These are phyloP conservation scores for Epinotia demarniana DNA, from an alignment of 2,888 invertebrate genomes.

Conservation along the genomic window DNA sequence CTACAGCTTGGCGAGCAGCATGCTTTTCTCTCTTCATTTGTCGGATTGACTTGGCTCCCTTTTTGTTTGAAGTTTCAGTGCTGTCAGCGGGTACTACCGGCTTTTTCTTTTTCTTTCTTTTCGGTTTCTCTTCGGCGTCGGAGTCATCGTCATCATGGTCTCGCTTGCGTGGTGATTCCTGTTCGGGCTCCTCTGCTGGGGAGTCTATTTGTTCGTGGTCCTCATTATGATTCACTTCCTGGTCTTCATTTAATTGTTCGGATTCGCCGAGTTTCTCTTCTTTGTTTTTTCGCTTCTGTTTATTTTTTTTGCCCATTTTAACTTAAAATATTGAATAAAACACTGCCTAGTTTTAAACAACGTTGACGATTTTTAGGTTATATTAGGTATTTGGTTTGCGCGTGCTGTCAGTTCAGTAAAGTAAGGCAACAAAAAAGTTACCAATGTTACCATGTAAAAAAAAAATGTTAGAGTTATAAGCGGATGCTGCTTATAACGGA, in stretches of 20 bases:
- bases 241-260: constrained; percentile 43
- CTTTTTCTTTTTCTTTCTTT: constrained; percentile 71
- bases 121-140: constrained; percentile 64
- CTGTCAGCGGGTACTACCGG: constrained; percentile 61
- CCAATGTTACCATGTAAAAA: constrained; percentile 10
- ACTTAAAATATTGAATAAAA: neutral
- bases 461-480: neutral
- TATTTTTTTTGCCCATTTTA: constrained; percentile 61
- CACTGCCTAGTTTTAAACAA: neutral
- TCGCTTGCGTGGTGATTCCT: constrained; percentile 46
- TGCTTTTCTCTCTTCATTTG: constrained; percentile 87
- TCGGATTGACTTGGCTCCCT: constrained; percentile 85
- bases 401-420: neutral
- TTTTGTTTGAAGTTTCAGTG: constrained; percentile 60
- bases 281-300: constrained; percentile 52
- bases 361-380: constrained; percentile 34
- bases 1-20: constrained; percentile 82
- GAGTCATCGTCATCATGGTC: constrained; percentile 59
- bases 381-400: neutral
- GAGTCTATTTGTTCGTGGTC: constrained; percentile 42
- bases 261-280: neutral
- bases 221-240: constrained; percentile 37
- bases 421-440: neutral
- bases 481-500: constrained; percentile 23
- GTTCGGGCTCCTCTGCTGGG: constrained; percentile 49